Evolutionary conservation across 92 coral and sea anemone genomes (phyloP), one percentile per base, ranked within the genome.

Genomic region (Virgularia gustaviana): DNA sequence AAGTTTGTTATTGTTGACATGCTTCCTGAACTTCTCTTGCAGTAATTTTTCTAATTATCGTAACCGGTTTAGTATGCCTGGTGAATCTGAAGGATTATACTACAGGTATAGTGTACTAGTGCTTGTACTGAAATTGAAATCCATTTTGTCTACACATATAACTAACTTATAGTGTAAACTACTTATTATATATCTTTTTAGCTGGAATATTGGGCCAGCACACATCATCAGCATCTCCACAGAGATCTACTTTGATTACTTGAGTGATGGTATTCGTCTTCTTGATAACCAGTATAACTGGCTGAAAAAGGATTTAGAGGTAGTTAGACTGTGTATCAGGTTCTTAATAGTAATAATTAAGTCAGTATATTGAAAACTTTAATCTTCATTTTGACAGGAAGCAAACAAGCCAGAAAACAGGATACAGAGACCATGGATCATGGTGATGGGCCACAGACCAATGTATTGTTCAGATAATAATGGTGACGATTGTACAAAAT

Each of bases 361-460:
- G n/a, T n/a, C n/a, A n/a, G n/a, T n/a, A n/a, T n/a, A n/a, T n/a
- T n/a, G n/a, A n/a, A n/a, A n/a, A n/a, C n/a, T n/a, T n/a, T n/a
- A n/a, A n/a, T n/a, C n/a, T n/a, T n/a, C n/a, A n/a, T n/a, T n/a
- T n/a, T 52, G 22, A 5, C 32, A 92, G 98, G 86, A 92, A 39
- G 98, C 98, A 36, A 52, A 88, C 8, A 60, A 87, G 7, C 85
- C 87, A 28, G 85, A 83, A 42, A 92, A 87, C 79, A 86, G 98
- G 12, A 89, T 75, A 36, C 19, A 76, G 44, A 87, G 89, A 28
- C 98, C 98, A 0, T 92, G 98, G 98, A 92, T 92, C 52, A 67
- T 92, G 18, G 79, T 83, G 15, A 92, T 92, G 98, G 98, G 90
- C 9, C 98, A 92, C 70, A 85, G 96, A 23, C 98, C 98, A 11